phyloP scores from a whole-genome alignment of 2,113 vertebrate genomes.

The Coptodon bakossiorum region DNA sequence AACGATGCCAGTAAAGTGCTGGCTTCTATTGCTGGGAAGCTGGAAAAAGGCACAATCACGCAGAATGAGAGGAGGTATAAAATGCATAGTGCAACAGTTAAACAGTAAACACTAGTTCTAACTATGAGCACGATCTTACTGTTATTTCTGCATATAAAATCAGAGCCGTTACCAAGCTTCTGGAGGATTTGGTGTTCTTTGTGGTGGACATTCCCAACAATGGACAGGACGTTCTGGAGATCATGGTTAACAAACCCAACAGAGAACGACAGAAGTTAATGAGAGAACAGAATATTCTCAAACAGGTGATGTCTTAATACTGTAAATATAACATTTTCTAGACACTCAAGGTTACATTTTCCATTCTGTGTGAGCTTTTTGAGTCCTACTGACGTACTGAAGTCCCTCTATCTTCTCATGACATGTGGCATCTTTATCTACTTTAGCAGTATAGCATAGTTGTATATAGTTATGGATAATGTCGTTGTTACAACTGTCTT shows the following conservation, averaged over 20 bases:
- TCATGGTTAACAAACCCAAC: slow-evolving; percentile 96
- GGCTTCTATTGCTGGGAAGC: slow-evolving; percentile 93
- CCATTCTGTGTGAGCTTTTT: background rate
- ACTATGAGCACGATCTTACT: background rate
- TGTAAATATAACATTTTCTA: background rate
- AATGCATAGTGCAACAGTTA: background rate
- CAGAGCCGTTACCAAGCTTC: slow-evolving; percentile 94
- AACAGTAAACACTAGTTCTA: background rate
- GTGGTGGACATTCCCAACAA: slow-evolving; percentile 97
- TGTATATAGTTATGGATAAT: background rate
- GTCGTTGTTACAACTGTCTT: background rate
- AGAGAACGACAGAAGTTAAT: slow-evolving; percentile 97
- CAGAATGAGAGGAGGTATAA: slow-evolving; percentile 93
- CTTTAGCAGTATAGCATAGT: background rate
- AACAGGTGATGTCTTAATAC: slow-evolving; percentile 76
- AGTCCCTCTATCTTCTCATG: background rate
- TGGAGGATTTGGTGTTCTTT: slow-evolving; percentile 97
- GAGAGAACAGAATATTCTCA: slow-evolving; percentile 98
- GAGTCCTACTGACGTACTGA: background rate
- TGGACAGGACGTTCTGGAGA: slow-evolving; percentile 92
- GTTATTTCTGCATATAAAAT: background rate
- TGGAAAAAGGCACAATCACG: slow-evolving; percentile 97
- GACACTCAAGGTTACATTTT: background rate
- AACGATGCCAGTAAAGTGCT: slow-evolving; percentile 98
- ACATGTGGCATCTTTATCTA: background rate